phyloP scores from a whole-genome alignment of 2,113 vertebrate genomes.

The Corapipo altera region DNA sequence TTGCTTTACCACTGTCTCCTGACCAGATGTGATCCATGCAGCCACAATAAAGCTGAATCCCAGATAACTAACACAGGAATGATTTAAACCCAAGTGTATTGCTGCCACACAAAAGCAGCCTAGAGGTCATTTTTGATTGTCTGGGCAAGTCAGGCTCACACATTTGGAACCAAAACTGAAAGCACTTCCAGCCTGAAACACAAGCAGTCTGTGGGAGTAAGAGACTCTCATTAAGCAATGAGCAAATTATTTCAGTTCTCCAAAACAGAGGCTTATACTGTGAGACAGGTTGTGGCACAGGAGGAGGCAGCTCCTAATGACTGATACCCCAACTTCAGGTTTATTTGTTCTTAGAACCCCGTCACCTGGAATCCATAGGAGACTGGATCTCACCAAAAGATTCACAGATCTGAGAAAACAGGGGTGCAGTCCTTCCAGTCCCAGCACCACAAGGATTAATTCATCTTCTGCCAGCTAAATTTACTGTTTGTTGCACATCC shows the following conservation, averaged over 20 bases:
- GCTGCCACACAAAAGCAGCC: not conserved
- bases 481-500: not conserved
- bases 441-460: not conserved
- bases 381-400: not conserved
- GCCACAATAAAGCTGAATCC: not conserved
- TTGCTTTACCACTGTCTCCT: not conserved
- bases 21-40: not conserved
- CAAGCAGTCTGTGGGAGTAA: not conserved
- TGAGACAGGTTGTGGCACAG: not conserved
- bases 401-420: not conserved
- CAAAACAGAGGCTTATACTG: not conserved
- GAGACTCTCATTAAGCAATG: not conserved
- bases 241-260: not conserved
- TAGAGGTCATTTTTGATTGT: not conserved
- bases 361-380: not conserved
- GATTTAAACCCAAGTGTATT: not conserved
- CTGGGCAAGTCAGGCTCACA: fast-evolving
- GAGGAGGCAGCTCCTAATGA: not conserved
- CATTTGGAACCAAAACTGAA: not conserved
- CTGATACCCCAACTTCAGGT: not conserved
- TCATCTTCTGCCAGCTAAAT: not conserved
- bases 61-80: not conserved
- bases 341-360: not conserved
- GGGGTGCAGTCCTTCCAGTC: not conserved
- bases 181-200: not conserved